Evolutionary conservation across 1,140 invertebrate species (phyloP).

Genomic region (Glossosoma conforme): DNA sequence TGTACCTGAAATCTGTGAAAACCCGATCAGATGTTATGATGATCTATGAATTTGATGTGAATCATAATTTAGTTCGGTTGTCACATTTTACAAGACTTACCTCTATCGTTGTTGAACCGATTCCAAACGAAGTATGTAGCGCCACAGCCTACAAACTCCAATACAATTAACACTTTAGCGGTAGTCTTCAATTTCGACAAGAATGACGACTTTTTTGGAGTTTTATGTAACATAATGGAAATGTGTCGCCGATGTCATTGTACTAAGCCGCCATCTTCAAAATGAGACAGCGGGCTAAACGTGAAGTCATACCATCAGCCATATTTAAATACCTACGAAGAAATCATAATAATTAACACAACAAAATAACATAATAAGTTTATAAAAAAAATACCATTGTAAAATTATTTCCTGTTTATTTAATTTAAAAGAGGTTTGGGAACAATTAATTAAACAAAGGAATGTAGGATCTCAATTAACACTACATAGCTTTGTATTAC

Average conservation of each 20-base stretch:
- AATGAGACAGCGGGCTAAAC: background rate
- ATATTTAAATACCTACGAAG: too few relatives aligned
- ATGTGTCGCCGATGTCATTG: background rate
- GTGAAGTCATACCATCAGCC: too few relatives aligned
- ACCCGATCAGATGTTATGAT: constrained; percentile 8
- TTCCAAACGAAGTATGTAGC: constrained; percentile 4
- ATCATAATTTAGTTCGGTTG: constrained; percentile 1
- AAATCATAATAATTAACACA: too few relatives aligned
- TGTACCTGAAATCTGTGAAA: constrained; percentile 19
- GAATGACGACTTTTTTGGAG: constrained; percentile 6
- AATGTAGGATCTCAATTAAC: too few relatives aligned
- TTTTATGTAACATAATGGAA: constrained; percentile 15
- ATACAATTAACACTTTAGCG: constrained; percentile 8
- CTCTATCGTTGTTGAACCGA: constrained; percentile 10
- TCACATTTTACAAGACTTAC: constrained; percentile 15
- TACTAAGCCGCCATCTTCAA: constrained; percentile 8
- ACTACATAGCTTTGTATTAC: too few relatives aligned
- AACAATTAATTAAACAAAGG: too few relatives aligned
- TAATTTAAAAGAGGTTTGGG: too few relatives aligned
- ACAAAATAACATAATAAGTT: too few relatives aligned
- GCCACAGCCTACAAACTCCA: constrained; percentile 3
- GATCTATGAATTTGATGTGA: background rate
- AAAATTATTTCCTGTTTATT: too few relatives aligned
- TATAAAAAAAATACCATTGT: too few relatives aligned
- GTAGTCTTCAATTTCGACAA: background rate